Evolutionary conservation across 2,113 vertebrate genomes (phyloP).

Genomic region (Hoplias malabaricus): DNA sequence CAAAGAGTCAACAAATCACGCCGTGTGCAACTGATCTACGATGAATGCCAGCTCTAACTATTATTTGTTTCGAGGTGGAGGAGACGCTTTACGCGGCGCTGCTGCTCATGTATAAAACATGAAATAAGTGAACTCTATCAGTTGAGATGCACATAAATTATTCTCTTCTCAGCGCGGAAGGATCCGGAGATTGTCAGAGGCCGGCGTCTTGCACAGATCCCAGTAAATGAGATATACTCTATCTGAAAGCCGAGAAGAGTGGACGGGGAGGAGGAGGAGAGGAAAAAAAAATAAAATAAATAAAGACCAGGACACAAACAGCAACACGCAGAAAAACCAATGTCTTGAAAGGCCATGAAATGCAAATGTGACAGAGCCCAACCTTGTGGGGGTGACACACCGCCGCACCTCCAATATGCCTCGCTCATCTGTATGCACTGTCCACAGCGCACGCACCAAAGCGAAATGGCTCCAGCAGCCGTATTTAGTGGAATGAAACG

Average conservation of each 20-base stretch:
- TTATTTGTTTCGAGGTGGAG: conserved; percentile 17
- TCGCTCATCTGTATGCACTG: conserved; percentile 24
- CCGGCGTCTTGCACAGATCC: conserved; percentile 16
- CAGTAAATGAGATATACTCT: conserved; percentile 29
- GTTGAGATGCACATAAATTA: conserved; percentile 34
- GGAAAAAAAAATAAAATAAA: background rate
- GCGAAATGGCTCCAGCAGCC: conserved; percentile 20
- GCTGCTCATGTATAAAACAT: conserved; percentile 42
- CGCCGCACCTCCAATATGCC: background rate
- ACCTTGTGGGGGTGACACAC: conserved; percentile 29
- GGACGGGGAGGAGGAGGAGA: background rate
- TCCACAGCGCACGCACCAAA: conserved; percentile 6
- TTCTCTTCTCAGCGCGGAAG: background rate
- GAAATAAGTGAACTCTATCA: conserved; percentile 25
- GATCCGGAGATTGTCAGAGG: conserved; percentile 26
- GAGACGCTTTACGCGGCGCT: background rate
- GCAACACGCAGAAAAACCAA: conserved; percentile 3
- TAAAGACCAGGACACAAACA: background rate
- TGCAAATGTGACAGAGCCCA: conserved; percentile 31
- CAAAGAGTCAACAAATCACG: conserved; percentile 4
- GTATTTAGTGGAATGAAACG: conserved; percentile 10
- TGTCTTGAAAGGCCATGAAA: conserved; percentile 34
- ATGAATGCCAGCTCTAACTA: conserved; percentile 9
- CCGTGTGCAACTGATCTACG: conserved; percentile 1
- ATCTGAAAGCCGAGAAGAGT: conserved; percentile 10